Conservation (phyloP, 2,113 vertebrate genomes). For the Pedetes capensis region DNA sequence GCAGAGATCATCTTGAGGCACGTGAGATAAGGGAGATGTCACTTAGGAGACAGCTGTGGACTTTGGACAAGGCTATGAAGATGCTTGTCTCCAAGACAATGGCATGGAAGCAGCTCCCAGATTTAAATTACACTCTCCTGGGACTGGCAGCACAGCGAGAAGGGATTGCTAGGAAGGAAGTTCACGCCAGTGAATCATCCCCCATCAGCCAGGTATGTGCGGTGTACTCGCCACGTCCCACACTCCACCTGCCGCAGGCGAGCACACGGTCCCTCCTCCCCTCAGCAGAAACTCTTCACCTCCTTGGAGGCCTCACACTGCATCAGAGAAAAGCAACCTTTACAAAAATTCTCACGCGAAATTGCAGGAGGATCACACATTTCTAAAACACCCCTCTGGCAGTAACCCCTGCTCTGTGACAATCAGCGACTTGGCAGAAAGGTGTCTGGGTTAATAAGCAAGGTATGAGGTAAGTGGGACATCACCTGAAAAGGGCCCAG, state of each 20-base stretch:
- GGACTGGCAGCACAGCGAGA: background rate
- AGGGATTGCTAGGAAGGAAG: background rate
- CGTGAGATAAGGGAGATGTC: background rate
- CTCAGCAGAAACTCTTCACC: background rate
- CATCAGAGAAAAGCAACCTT: background rate
- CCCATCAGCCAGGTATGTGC: background rate
- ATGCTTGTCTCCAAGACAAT: background rate
- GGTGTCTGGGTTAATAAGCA: background rate
- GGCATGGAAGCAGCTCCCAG: background rate
- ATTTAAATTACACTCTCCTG: constrained; percentile 10
- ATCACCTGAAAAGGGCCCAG: background rate
- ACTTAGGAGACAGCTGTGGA: background rate
- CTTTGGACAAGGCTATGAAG: background rate
- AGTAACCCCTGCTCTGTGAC: background rate
- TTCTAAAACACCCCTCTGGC: background rate
- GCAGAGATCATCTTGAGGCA: background rate
- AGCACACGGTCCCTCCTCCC: background rate
- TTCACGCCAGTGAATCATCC: background rate
- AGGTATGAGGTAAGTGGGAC: background rate
- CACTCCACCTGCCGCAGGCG: background rate
- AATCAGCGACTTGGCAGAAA: background rate
- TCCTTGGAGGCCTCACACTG: background rate
- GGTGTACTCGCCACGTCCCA: background rate
- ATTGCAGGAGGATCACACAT: background rate
- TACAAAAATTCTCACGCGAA: background rate